Evolutionary conservation across 2,888 invertebrate genomes (phyloP), one percentile per base, ranked within the genome.

Genomic region (Aleiodes alternator): DNA sequence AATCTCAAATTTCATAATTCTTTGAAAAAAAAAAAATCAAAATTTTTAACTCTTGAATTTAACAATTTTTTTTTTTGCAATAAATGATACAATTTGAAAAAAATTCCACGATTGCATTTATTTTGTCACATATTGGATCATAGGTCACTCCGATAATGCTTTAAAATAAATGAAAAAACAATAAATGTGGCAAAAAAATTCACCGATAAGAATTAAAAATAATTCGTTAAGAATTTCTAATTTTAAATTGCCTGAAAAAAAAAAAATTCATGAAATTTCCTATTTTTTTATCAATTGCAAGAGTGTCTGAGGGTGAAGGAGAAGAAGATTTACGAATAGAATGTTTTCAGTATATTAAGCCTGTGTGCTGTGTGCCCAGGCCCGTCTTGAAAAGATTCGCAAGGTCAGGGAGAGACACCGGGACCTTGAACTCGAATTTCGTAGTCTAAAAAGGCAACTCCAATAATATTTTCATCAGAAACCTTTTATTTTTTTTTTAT

Each of bases 381-480:
- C 59, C 14, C 53, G 75, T 72, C 75, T 75, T 68, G 68, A 68
- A 71, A 64, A 68, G 75, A 71, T 75, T 43, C 71, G 71, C 76
- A 76, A 76, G 76, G 72, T 76, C 72, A 76, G 68, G 76, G 72
- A 31, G 51, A 72, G 59, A 31, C 53, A 38, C 29, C 31, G 53
- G 59, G 76, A 76, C 76, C 72, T 76, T 76, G 72, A 76, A 76
- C 76, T 76, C 69, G 68, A 76, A 72, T 76, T 72, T 76, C 72
- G 57, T 34, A 69, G 70, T 61, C 64, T 1, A 75, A 75, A 75
- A 75, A 68, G 51, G 3, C 31, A 68, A 23, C 51, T 68, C 31
- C 29, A 51, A 51, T 68, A 50, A 68, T 51, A 31, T 51, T 51
- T 68, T 31, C 29, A 51, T 51, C 31, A 51, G 14, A 31, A 23